Base-by-base conservation (phyloP, 30 jellyfish, hydroid and myxozoan genomes). In the Aurelia aurita region DNA sequence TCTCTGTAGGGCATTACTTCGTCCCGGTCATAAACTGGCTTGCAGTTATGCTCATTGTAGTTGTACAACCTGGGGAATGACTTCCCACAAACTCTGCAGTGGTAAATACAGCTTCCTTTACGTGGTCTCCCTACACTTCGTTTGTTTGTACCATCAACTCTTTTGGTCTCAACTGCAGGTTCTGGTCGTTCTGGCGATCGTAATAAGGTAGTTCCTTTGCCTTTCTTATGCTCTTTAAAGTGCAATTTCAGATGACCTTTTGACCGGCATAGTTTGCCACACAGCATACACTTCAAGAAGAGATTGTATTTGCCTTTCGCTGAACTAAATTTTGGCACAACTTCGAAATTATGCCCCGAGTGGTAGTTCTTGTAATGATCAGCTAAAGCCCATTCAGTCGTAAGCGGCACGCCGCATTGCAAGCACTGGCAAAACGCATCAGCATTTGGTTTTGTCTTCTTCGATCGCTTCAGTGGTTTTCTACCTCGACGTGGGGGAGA, bases 351-450 rank as follows among this genome's bases (percentile, higher is more conserved):
- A 32, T 84, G 62, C 15, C 91, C 91, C 1, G 91, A 82, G 70
- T 82, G 91, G 16, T 58, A 25, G 61, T 35, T 51, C 66, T 82
- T 82, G 45, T 82, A 82, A 54, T 82, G 91, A 19, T 82, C 59
- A 12, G 69, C 91, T 66, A 82, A 70, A 13, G 66, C 84, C 91
- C 91, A 82, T 69, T 82, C 91, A 4, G 91, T 82, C 21, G 69
- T 53, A 67, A 82, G 34, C 15, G 55, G 77, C 21, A 82, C 91
- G 1, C 74, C 84, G 43, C 91, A 82, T 1, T 69, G 79, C 18
- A 31, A 34, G 35, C 91, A 82, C 31, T 60, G 84, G 60, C 91
- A 82, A 3, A 69, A 60, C 11, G 53, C 91, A 18, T 28, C 43
- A 5, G 75, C 26, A 15, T 23, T 29, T 46, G 32, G 9, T 68